Conservation (phyloP, 2,113 vertebrate species). For the Corythornis cristatus region DNA sequence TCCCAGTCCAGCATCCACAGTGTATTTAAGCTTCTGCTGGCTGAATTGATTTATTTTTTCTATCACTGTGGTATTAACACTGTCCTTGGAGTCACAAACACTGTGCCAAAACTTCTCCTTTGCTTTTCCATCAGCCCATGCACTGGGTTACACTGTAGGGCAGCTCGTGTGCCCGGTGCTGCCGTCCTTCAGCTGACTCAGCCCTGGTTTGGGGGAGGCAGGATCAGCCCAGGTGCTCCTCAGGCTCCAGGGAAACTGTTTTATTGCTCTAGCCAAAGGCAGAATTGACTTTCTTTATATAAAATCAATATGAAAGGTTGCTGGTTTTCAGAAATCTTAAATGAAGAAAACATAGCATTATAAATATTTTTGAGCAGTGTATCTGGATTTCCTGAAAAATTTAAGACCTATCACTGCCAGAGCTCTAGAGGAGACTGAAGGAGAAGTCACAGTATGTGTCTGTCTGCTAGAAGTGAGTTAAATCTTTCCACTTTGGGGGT, state of each 20-base stretch:
- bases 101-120: neutral
- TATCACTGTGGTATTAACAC: neutral
- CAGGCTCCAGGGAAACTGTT: neutral
- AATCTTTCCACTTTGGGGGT: neutral
- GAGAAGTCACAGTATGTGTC: neutral
- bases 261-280: neutral
- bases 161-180: neutral
- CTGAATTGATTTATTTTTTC: neutral
- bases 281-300: neutral
- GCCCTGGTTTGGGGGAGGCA: neutral
- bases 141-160: neutral
- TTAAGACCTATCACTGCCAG: neutral
- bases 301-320: neutral
- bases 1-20: neutral
- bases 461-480: constrained; percentile 12
- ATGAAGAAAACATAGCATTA: neutral
- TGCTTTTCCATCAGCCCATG: neutral
- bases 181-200: neutral
- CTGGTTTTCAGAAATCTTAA: neutral
- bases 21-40: neutral
- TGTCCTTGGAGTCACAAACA: neutral
- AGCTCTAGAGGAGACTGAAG: neutral
- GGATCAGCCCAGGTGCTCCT: neutral
- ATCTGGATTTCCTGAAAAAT: neutral
- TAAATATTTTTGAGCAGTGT: neutral